A percentile compares a stretch with the other conserved stretches of the same genome.
phyloP scores from a whole-genome alignment of 2,113 vertebrate genomes.

The Phoenicopterus ruber region DNA sequence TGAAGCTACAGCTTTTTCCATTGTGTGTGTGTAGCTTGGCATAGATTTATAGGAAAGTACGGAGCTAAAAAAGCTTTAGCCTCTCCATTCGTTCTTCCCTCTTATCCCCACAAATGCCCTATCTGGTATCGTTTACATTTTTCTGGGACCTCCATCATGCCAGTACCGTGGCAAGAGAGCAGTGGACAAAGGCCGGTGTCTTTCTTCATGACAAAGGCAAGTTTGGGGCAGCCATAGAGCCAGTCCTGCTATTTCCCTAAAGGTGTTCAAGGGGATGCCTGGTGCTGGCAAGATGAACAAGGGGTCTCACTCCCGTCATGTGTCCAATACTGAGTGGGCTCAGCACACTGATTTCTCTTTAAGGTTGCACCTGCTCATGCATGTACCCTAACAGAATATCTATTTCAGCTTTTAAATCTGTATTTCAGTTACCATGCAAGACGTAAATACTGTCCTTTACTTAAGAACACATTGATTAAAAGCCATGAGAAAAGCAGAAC shows the following conservation, averaged over 20 bases:
- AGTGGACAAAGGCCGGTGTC: neutral
- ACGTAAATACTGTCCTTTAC: neutral
- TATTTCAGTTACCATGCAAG: neutral
- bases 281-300: neutral
- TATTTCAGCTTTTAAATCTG: neutral
- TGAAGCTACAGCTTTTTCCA: neutral
- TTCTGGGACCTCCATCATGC: accelerated
- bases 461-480: neutral
- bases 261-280: neutral
- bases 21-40: neutral
- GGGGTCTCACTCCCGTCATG: neutral
- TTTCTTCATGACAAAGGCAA: neutral
- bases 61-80: neutral
- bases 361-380: neutral
- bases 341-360: neutral
- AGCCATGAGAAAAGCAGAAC: neutral
- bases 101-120: neutral
- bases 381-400: neutral
- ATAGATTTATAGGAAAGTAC: neutral
- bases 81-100: neutral
- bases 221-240: accelerated
- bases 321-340: neutral
- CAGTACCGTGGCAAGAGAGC: neutral
- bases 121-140: neutral
- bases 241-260: neutral